Evolutionary conservation across 1,140 invertebrate species (phyloP), one percentile per base, ranked within the genome.

Genomic region (Drosophila ohnishii): DNA sequence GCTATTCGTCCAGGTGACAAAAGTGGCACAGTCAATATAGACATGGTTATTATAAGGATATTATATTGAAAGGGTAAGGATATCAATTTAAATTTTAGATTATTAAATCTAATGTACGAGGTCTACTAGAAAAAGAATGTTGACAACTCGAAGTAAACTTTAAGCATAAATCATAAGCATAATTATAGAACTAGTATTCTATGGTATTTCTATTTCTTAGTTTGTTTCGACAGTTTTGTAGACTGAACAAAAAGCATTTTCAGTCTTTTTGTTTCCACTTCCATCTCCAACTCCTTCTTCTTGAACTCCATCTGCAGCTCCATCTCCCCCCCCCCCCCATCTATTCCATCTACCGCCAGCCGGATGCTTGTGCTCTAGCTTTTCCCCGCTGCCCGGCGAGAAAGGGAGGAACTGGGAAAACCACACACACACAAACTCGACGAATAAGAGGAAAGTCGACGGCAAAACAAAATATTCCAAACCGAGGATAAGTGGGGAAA

Each of bases 291-390:
- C 59, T 39, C 19, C 51, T 25, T 55, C 32, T 56, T 25, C 50
- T 53, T 53, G 11, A 34, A 34, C 50, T 22, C 50, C 32, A 53
- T 22, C 16, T 53, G 50, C 34, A 55, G 34, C 51, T 40, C 14
- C 47, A 5, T 50, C 34, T 8, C 3, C 6, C 7, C 0, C 2
- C 50, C 42, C n/a, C 14, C 34, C 5, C 7, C 39, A 44, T 48
- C 58, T 34, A 34, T 34, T 30, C 25, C 28, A 39, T 56, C 35
- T 42, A 37, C 55, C 51, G 25, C 55, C 51, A 82, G 67, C 81
- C 81, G 78, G 83, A 85, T 85, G 81, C 75, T 82, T 71, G 70
- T 67, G 48, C 78, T 75, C 66, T 77, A 67, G 59, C 65, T 48
- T 80, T 83, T 85, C 74, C 77, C 71, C 61, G 45, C 53, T 55